Evolutionary conservation across 2,888 invertebrate genomes (phyloP).

Genomic region (Alloplasta piceator): DNA sequence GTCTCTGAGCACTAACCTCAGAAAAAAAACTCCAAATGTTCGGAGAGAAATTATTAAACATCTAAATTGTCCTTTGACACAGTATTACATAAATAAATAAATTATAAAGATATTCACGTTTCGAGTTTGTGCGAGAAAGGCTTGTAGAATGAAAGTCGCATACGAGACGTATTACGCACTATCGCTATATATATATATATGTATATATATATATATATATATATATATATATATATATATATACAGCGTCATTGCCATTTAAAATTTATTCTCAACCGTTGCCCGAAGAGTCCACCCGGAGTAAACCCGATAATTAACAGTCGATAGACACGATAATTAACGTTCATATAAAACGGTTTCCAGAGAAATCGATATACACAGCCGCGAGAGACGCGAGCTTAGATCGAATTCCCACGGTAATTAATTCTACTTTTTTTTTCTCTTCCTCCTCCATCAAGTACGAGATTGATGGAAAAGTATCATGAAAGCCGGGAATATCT

Average conservation of each 20-base stretch:
- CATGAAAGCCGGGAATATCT: too few species aligned
- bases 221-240: background rate
- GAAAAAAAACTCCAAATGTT: too few species aligned
- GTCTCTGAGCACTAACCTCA: too few species aligned
- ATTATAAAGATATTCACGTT: conserved; percentile 28
- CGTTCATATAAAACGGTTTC: conserved; percentile 50
- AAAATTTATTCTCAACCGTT: conserved; percentile 41
- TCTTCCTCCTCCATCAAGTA: background rate
- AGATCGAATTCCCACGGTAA: conserved; percentile 61
- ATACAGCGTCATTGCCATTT: background rate
- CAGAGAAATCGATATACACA: conserved; percentile 24
- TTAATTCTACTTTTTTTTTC: conserved; percentile 43
- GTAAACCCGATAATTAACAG: conserved; percentile 55
- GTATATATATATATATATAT: too few species aligned
- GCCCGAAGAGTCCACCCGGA: conserved; percentile 1
- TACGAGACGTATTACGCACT: conserved; percentile 34
- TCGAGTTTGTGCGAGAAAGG: conserved; percentile 24
- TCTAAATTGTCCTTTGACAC: too few species aligned
- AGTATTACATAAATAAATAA: too few species aligned
- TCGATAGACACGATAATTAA: conserved; percentile 56
- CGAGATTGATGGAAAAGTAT: conserved; percentile 26
- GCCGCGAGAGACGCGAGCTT: conserved; percentile 14
- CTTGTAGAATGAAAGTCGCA: background rate
- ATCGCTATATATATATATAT: conserved; percentile 3
- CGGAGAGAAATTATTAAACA: too few species aligned